Evolutionary conservation across 2,797 vertebrate genomes (phyloP), one percentile per base, ranked within the genome.

Genomic region (Neosilurus mollespiculum): DNA sequence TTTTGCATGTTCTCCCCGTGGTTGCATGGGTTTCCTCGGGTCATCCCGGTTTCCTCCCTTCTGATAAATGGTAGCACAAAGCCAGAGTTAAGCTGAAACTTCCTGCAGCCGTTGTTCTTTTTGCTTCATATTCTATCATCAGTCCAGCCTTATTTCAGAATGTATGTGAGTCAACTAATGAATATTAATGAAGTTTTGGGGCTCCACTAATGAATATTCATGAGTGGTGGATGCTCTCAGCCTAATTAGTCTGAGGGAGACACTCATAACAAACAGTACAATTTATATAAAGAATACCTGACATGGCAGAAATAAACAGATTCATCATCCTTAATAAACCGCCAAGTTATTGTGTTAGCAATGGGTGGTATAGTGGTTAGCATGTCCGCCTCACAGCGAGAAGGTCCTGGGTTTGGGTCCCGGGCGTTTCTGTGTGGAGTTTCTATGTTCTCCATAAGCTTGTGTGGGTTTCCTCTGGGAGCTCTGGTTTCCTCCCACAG

Each of bases 131-230:
- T 77, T 77, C 73, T 37, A 22, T 59, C 51, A 71, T 71, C 43
- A 8, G 6, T 71, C n/a, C 24, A 59, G 54, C 18, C 30, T 61
- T 34, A 77, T 58, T 76, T 75, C 72, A 73, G 51, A 56, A 53
- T 54, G 6, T 71, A 54, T 72, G 70, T 18, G 7, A 72, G 51
- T 58, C 72, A 59, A 4, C 73, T 76, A 22, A 76, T 61, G 75
- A 77, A 77, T 77, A 77, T 61, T 77, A 24, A 77, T 61, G 75
- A 59, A n/a, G 30, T 43, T 15, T 61, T 15, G 58, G 75, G 22
- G 12, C 58, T 61, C 75, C 61, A 8, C 12, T 43, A 2, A 43
- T 77, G 58, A 77, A 77, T 77, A 77, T 61, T 77, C 20, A 77
- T 61, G 34, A 61, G 20, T n/a, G 20, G 22, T 61, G 34, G 58